These are phyloP conservation scores for Saxicola maurus DNA, from an alignment of 2,797 vertebrate species.

Conservation along the genomic window DNA sequence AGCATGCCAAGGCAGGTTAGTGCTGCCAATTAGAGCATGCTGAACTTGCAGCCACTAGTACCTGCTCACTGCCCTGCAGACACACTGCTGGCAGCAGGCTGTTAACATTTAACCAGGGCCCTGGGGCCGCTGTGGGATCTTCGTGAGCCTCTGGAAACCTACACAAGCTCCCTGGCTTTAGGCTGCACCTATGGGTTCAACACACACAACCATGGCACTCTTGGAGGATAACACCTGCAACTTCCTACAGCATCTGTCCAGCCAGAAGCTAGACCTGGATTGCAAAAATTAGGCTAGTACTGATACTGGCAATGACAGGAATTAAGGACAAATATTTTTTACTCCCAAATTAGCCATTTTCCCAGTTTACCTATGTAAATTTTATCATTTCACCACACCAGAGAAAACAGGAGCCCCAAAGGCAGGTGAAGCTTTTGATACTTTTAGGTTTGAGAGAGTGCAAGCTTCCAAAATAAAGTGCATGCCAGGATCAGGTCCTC, in stretches of 20 bases:
- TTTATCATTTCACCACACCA: not conserved
- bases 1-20: not conserved
- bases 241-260: not conserved
- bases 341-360: not conserved
- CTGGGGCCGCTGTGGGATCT: fast-evolving
- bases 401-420: not conserved
- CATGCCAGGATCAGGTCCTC: not conserved
- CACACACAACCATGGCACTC: fast-evolving
- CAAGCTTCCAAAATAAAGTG: not conserved
- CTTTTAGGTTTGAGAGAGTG: not conserved
- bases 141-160: not conserved
- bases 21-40: not conserved
- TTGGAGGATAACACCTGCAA: not conserved
- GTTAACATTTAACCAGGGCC: conserved; percentile 34
- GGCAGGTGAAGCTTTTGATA: not conserved
- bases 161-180: not conserved
- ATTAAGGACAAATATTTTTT: not conserved
- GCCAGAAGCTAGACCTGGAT: not conserved
- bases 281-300: not conserved
- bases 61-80: not conserved
- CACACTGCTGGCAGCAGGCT: not conserved
- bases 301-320: fast-evolving
- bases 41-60: conserved; percentile 7
- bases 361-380: not conserved
- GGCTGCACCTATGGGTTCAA: not conserved